Evolutionary conservation across 1,140 invertebrate species (phyloP), one percentile per base, ranked within the genome.

Genomic region (Lasioglossum baleicum): DNA sequence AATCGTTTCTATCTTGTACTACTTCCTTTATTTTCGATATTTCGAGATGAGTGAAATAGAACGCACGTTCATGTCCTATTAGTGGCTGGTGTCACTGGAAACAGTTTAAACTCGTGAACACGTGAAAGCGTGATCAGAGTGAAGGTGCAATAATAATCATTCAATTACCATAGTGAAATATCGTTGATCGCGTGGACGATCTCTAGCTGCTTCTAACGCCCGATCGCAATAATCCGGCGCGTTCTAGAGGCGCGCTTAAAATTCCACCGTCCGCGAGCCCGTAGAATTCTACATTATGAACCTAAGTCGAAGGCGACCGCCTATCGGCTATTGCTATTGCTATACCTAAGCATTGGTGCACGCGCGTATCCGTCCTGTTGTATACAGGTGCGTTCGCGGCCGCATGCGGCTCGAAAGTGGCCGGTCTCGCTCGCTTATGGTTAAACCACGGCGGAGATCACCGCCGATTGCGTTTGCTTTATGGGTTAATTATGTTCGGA

Each of bases 401-500:
- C 35, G 35, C 35, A 35, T 35, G 35, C 35, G 35, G 67, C 51
- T 75, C 20, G 70, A 74, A 69, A 56, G 69, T 40, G 75, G 64
- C 71, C 56, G 61, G 42, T 35, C 35, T 42, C 72, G 53, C 70
- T 85, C 80, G 80, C 69, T 86, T 83, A 86, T 86, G 85, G 85
- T 53, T 83, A 86, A 85, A 77, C 35, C 35, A 17, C 68, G 69
- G 60, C 65, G 75, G 81, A 86, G 84, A 89, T 89, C 79, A 64
- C 64, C 71, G 53, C 63, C 82, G 83, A 88, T 89, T 88, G 82
- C 86, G 80, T 35, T 83, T 89, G 79, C 80, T 90, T 91, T 90
- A 90, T 89, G 89, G 89, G 89, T 90, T 91, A 91, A 91, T 91
- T 90, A 91, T 85, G 79, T 77, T 51, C 17, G 58, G 83, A 73